Percentiles rank a stretch among this genome's conserved stretches.
Conservation (phyloP, 2,113 vertebrate species). For the Calypte anna region DNA sequence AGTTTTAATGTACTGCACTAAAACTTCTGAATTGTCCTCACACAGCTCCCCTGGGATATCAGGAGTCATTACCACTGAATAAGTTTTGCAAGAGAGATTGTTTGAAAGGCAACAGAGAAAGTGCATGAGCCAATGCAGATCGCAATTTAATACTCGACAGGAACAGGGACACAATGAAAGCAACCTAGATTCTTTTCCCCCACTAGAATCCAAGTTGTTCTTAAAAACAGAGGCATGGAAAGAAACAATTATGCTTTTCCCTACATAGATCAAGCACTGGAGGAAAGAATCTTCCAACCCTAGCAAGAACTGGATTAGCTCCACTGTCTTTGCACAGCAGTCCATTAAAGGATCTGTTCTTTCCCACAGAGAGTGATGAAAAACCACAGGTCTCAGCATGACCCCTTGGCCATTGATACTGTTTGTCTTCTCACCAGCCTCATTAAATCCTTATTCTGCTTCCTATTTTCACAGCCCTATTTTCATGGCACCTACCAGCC, state of each 20-base stretch:
- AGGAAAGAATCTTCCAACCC: neutral
- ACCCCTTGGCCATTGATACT: neutral
- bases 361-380: neutral
- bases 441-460: neutral
- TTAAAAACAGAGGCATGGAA: neutral
- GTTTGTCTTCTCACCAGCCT: neutral
- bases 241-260: neutral
- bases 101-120: slow-evolving; percentile 9
- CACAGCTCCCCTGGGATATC: neutral
- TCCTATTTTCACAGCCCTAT: neutral
- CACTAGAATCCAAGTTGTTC: neutral
- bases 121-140: neutral
- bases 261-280: neutral
- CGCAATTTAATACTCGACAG: neutral
- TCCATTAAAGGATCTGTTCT: neutral
- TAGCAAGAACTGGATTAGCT: neutral
- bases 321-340: neutral
- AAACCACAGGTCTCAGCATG: neutral
- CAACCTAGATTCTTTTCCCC: neutral
- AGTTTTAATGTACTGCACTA: slow-evolving; percentile 1
- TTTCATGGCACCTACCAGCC: neutral
- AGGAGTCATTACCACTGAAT: neutral
- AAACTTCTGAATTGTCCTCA: neutral
- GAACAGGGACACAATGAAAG: slow-evolving; percentile 26
- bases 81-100: neutral